Evolutionary conservation across 2,888 invertebrate genomes (phyloP).

Genomic region (Anthrax anthrax): DNA sequence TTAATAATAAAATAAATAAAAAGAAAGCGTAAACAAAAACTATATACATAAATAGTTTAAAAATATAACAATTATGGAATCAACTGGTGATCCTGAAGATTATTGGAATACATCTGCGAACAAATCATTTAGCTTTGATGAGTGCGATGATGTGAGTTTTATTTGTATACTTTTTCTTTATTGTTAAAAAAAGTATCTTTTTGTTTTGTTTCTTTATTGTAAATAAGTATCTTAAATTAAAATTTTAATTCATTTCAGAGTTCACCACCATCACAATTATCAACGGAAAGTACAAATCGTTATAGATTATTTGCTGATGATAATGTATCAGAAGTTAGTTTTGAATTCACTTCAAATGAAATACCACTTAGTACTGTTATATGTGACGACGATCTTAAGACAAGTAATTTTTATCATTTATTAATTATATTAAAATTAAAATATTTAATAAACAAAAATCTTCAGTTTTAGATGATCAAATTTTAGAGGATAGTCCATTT

Average conservation of each 20-base stretch:
- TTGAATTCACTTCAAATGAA: conserved; percentile 24
- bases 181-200: not conserved
- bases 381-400: conserved; percentile 24
- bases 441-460: not conserved
- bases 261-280: not conserved
- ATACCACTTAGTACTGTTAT: conserved; percentile 29
- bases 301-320: conserved; percentile 18
- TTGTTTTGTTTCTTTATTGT: not conserved
- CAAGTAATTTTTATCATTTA: conserved; percentile 5
- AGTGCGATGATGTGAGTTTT: conserved; percentile 45
- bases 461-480: conserved; percentile 40
- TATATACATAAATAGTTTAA: too few relatives aligned
- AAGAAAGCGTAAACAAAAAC: too few relatives aligned
- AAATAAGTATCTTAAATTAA: not conserved
- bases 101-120: conserved; percentile 67
- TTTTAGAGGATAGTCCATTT: conserved; percentile 36
- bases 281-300: conserved; percentile 6
- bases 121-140: conserved; percentile 64
- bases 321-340: conserved; percentile 30
- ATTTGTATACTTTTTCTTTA: not conserved
- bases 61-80: too few relatives aligned
- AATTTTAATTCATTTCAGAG: not conserved
- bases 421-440: not conserved
- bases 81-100: conserved; percentile 44
- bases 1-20: too few relatives aligned